Conservation (phyloP, 2,888 invertebrate genomes). For the Fabriciana adippe region DNA sequence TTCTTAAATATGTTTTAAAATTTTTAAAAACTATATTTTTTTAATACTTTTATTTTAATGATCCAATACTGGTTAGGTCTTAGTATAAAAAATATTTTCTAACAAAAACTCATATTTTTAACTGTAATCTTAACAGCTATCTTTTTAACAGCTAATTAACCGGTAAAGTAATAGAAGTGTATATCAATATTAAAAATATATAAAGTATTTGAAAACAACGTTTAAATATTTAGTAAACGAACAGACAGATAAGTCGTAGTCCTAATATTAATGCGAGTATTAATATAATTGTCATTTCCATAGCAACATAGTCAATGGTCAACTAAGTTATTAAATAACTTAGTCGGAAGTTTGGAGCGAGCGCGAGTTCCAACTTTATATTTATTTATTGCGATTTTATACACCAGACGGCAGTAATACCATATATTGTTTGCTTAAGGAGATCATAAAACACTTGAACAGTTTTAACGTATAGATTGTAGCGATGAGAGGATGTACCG, state of each 20-base stretch:
- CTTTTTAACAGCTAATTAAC: no score
- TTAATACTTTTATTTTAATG: no score
- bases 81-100: no score
- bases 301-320: slow-evolving; percentile 26
- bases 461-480: background rate
- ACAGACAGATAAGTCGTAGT: no score
- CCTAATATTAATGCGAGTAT: background rate
- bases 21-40: no score
- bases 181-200: no score
- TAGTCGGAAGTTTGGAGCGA: slow-evolving; percentile 45
- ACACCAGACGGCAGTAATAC: slow-evolving; percentile 51
- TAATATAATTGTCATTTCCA: slow-evolving; percentile 21
- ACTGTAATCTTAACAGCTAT: no score
- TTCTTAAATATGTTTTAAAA: no score
- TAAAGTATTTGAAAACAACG: no score
- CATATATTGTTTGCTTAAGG: slow-evolving; percentile 24
- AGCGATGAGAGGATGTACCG: background rate
- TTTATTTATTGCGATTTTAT: slow-evolving; percentile 67
- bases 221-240: background rate
- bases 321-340: slow-evolving; percentile 60
- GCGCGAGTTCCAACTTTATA: slow-evolving; percentile 52
- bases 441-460: slow-evolving; percentile 13
- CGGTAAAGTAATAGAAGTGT: no score
- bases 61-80: no score
- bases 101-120: no score